Percentiles rank a stretch among this genome's conserved stretches.
Conservation (phyloP, 2,113 vertebrate genomes). For the Recurvirostra avosetta region DNA sequence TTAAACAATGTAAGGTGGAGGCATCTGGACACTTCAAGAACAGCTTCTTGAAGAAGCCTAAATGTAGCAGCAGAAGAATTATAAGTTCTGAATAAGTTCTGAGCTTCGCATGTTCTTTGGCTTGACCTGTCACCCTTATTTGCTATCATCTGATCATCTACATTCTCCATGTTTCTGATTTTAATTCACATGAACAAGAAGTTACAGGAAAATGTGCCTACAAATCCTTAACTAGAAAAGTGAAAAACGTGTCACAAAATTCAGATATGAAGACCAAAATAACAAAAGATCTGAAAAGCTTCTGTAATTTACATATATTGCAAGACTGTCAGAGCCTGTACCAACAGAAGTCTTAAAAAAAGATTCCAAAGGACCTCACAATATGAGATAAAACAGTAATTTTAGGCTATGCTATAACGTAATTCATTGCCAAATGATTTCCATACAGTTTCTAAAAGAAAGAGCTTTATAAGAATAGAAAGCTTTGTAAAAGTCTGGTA, state of each 20-base stretch:
- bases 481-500: not conserved
- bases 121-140: not conserved
- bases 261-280: slow-evolving; percentile 7
- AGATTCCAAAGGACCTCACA: not conserved
- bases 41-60: not conserved
- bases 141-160: not conserved
- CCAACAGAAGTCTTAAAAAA: not conserved
- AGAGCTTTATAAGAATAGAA: not conserved
- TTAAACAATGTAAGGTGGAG: not conserved
- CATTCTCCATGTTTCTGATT: not conserved
- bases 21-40: not conserved
- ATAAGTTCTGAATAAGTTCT: not conserved
- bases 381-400: slow-evolving; percentile 49
- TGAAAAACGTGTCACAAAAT: slow-evolving; percentile 24
- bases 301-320: not conserved
- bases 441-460: not conserved
- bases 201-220: not conserved
- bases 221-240: slow-evolving; percentile 31
- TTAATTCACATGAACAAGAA: slow-evolving; percentile 1
- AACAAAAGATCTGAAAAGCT: not conserved
- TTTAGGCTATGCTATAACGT: not conserved
- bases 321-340: not conserved
- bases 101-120: not conserved
- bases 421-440: slow-evolving; percentile 39
- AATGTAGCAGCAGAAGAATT: not conserved